Conservation (phyloP, 2,113 vertebrate genomes). For the Cynocephalus volans region DNA sequence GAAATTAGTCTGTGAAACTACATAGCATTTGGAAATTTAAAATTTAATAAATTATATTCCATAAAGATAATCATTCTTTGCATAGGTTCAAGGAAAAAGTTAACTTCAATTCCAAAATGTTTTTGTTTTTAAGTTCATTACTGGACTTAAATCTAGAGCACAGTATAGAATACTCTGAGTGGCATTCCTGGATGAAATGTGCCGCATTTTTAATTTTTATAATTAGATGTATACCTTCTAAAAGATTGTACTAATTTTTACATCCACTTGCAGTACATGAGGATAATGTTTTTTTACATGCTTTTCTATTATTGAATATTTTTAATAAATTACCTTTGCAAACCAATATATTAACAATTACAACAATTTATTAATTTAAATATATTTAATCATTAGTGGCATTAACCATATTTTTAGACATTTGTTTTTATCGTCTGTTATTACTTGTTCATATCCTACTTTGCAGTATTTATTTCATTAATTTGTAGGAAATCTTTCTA, state of each 20-base stretch:
- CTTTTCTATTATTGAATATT: not conserved
- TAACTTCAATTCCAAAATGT: not conserved
- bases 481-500: not conserved
- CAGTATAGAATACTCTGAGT: not conserved
- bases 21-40: not conserved
- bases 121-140: not conserved
- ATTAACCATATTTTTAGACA: not conserved
- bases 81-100: not conserved
- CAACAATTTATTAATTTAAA: not conserved
- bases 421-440: not conserved
- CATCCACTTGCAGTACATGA: not conserved
- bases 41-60: constrained; percentile 11
- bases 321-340: not conserved
- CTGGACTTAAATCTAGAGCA: not conserved
- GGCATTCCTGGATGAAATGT: not conserved
- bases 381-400: not conserved
- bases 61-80: not conserved
- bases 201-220: not conserved
- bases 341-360: not conserved
- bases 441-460: not conserved
- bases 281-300: not conserved
- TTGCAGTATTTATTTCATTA: not conserved
- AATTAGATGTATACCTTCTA: not conserved
- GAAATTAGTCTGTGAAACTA: not conserved
- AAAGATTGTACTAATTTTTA: not conserved